Percentiles rank a stretch among this genome's conserved stretches.
phyloP scores from a whole-genome alignment of 1,140 invertebrate genomes.

The Calliphora vicina region DNA sequence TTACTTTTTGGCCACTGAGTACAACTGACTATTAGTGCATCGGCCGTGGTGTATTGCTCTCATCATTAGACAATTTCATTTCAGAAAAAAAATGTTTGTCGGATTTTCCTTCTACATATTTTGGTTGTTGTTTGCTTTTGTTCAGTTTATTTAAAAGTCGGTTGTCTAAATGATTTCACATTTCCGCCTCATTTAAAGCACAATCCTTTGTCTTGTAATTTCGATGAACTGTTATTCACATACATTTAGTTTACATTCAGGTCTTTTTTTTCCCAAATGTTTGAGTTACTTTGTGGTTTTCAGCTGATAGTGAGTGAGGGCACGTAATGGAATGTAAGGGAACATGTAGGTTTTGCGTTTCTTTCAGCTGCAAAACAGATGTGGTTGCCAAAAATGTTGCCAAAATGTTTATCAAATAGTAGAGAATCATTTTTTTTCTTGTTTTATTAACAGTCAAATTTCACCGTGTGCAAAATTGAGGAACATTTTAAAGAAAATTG shows the following conservation, averaged over 20 bases:
- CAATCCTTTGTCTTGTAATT: background rate
- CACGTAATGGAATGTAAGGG: background rate
- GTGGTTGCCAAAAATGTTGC: background rate
- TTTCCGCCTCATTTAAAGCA: background rate
- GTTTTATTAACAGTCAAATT: background rate
- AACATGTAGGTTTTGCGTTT: background rate
- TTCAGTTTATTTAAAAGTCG: background rate
- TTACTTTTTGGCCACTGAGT: background rate
- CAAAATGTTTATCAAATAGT: background rate
- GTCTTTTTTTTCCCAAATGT: background rate
- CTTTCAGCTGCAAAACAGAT: background rate
- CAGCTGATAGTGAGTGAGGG: background rate
- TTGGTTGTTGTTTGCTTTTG: background rate
- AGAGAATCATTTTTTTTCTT: background rate
- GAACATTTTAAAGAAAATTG: background rate
- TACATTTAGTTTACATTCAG: background rate
- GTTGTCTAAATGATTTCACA: conserved; percentile 20
- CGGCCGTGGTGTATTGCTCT: background rate
- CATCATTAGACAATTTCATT: background rate
- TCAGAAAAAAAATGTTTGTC: background rate
- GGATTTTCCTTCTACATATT: background rate
- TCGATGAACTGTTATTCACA: background rate
- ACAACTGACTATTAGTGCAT: background rate
- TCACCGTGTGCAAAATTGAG: background rate
- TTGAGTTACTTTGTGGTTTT: background rate